phyloP scores from a whole-genome alignment of 2,113 vertebrate species.

The Felis catus region F.catus_Fca126_mat1.0 CM031412.1:197996501-197997000 shows the following conservation, averaged over 20 bases:
- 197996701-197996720: too few species aligned
- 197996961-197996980: neutral
- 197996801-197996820: neutral
- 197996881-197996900: neutral
- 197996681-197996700: too few species aligned
- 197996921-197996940: neutral
- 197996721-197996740: too few species aligned
- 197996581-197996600: too few species aligned
- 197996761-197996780: neutral
- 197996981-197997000: neutral
- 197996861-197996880: neutral
- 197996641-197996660: too few species aligned
- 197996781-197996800: neutral
- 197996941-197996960: neutral
- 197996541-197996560: too few species aligned
- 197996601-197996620: too few species aligned
- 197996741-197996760: neutral
- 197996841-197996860: neutral
- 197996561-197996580: too few species aligned
- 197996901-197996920: neutral
- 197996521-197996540: too few species aligned
- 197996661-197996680: too few species aligned
- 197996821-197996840: neutral
- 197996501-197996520: too few species aligned
- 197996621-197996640: too few species aligned